Percentiles rank a stretch among this genome's conserved stretches.
phyloP scores from a whole-genome alignment of 2,113 vertebrate species.

The Hemiprocne comata region DNA sequence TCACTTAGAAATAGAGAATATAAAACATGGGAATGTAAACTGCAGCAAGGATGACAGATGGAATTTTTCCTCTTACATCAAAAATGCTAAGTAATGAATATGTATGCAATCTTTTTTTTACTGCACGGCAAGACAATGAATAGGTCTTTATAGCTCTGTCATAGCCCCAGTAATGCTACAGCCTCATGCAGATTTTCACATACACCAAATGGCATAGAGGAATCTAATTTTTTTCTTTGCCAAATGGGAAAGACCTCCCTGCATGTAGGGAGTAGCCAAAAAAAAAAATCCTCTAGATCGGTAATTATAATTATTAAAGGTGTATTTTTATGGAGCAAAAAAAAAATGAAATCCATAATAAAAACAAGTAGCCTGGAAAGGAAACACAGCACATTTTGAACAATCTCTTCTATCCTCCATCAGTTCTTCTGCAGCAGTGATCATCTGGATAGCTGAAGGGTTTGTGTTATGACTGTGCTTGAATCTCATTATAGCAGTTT shows the following conservation, averaged over 20 bases:
- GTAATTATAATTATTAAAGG: neutral
- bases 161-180: neutral
- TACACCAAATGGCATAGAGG: neutral
- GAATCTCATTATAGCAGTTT: neutral
- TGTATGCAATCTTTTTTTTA: neutral
- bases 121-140: neutral
- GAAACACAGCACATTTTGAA: neutral
- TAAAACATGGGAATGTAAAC: neutral
- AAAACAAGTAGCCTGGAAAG: neutral
- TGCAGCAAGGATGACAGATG: neutral
- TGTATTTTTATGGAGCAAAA: neutral
- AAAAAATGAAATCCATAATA: neutral
- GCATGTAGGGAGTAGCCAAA: neutral
- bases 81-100: constrained; percentile 28
- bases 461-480: neutral
- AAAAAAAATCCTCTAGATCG: neutral
- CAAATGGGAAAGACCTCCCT: neutral
- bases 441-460: neutral
- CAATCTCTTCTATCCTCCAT: neutral
- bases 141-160: neutral
- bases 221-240: neutral
- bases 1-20: constrained; percentile 18
- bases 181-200: neutral
- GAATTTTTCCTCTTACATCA: constrained; percentile 21
- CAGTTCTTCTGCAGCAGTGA: neutral